Evolutionary conservation across 1,140 invertebrate species (phyloP), one percentile per base, ranked within the genome.

Genomic region (Onthophagus taurus): DNA sequence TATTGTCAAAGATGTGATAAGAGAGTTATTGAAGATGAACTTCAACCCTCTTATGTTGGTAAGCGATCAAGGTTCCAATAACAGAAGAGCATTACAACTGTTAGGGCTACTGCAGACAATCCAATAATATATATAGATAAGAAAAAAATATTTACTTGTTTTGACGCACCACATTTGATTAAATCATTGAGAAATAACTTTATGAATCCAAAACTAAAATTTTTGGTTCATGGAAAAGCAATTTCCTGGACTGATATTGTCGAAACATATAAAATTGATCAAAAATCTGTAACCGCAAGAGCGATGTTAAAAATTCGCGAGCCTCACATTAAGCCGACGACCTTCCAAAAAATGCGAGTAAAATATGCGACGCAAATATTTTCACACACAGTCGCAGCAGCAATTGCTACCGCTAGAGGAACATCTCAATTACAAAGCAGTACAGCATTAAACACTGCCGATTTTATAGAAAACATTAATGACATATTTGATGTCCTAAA

Each of bases 311-410:
- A 56, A 47, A 33, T 62, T 42, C 57, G 51, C 4, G 47, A 52
- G 37, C 29, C 42, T n/a, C 60, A 62, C 44, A 46, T 59, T 4
- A 49, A 54, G 44, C 57, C 57, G 8, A 58, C 51, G 31, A 50
- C 41, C 35, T 59, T 61, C 41, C 23, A 59, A 51, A 51, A 52
- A 52, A 61, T 61, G 59, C 46, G 36, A 35, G 55, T 59, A 12
- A 53, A 55, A 45, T 47, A 49, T n/a, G 58, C 58, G 7, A 42
- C 49, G n/a, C 58, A 62, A 50, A 42, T 59, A 23, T 50, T 60
- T 5, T 60, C 55, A 37, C 5, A 30, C 18, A 48, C 45, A 9
- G 54, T 59, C 11, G 49, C 51, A 16, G 49, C 43, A 30, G 52
- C 47, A 23, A 45, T 60, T 12, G 37, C 37, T 38, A 53, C 53